Percentiles rank a stretch among this genome's conserved stretches.
phyloP scores from a whole-genome alignment of 2,888 invertebrate genomes.

The Labia minor region DNA sequence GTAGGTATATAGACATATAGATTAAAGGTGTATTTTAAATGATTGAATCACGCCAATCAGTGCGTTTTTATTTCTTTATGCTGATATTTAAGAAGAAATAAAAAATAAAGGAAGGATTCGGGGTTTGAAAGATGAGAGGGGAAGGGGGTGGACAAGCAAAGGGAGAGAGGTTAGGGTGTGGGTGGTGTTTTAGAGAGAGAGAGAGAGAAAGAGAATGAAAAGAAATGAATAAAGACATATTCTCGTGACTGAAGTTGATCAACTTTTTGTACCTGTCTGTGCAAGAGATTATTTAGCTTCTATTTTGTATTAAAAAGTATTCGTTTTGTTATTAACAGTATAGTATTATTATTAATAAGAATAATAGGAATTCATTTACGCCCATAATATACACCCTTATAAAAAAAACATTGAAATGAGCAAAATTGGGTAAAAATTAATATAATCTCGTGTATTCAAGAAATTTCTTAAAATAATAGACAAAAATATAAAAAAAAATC shows the following conservation, averaged over 20 bases:
- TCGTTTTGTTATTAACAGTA: background rate
- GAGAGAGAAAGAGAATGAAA: background rate
- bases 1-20: background rate
- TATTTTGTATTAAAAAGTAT: background rate
- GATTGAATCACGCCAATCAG: constrained; percentile 6
- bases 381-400: background rate
- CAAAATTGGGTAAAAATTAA: too few relatives aligned
- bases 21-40: background rate
- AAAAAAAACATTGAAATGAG: too few relatives aligned
- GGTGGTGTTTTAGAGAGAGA: too few relatives aligned
- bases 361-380: background rate
- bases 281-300: constrained; percentile 5
- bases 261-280: constrained; percentile 13
- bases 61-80: background rate
- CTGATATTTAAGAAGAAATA: too few relatives aligned
- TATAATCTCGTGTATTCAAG: too few relatives aligned
- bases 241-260: constrained; percentile 13
- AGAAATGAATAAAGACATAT: constrained; percentile 8
- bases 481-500: too few relatives aligned
- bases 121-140: too few relatives aligned
- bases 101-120: too few relatives aligned
- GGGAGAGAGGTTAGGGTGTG: too few relatives aligned
- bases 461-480: too few relatives aligned
- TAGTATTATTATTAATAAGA: background rate
- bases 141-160: too few relatives aligned